Evolutionary conservation across 92 coral and sea anemone genomes (phyloP).

Genomic region (Galaxea fascicularis): DNA sequence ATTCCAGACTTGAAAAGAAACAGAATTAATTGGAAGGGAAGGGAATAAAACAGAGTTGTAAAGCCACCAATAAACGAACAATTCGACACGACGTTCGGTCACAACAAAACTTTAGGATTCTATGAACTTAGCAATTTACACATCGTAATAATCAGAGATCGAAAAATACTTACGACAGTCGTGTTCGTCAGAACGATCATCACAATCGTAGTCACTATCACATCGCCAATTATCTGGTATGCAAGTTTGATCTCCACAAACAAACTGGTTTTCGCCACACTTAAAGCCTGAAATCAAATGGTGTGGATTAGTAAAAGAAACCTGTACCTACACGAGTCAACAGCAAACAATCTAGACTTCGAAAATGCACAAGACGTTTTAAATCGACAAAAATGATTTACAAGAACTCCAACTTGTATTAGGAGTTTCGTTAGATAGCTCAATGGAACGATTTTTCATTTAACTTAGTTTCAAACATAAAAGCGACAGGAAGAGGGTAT

Average conservation of each 20-base stretch:
- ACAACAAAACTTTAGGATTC: slow-evolving; percentile 4
- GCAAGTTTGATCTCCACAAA: slow-evolving; percentile 70
- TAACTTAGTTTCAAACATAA: not conserved
- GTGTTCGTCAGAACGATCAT: slow-evolving; percentile 83
- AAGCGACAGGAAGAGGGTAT: not conserved
- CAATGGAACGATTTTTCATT: slow-evolving; percentile 1
- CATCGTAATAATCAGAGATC: slow-evolving; percentile 4
- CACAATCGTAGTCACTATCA: slow-evolving; percentile 87
- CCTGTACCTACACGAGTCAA: not conserved
- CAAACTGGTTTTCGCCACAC: slow-evolving; percentile 61
- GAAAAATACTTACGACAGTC: slow-evolving; percentile 80
- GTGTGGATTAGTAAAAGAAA: not conserved
- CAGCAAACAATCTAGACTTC: not conserved
- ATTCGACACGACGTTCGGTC: slow-evolving; percentile 5
- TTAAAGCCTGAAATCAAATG: slow-evolving; percentile 58
- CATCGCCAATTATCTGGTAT: slow-evolving; percentile 81
- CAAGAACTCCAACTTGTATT: not conserved
- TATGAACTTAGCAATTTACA: not conserved
- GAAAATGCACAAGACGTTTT: not conserved
- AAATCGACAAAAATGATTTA: not conserved
- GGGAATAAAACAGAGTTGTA: not conserved
- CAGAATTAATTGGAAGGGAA: not conserved
- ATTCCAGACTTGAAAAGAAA: not conserved
- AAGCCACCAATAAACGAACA: not conserved
- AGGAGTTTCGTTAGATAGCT: not conserved